Evolutionary conservation across 2,797 vertebrate genomes (phyloP), one percentile per base, ranked within the genome.

Genomic region (Spea hammondii): DNA sequence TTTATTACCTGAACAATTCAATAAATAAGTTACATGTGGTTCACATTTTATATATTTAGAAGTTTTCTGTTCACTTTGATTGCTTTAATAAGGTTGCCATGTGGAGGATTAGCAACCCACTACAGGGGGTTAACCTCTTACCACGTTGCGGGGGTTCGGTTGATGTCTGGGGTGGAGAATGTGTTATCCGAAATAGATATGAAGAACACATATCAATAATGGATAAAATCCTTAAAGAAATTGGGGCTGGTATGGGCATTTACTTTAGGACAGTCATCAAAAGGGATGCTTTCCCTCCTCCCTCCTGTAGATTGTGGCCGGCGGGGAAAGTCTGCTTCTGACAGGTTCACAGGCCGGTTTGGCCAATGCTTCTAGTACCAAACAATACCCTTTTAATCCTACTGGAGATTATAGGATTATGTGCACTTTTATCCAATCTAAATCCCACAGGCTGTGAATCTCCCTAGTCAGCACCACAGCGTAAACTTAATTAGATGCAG

Each of bases 361-460:
- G 55, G 55, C 75, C 32, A 65, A 65, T 1, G 57, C 48, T 70
- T 59, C 12, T 44, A 74, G 75, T 55, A 49, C 64, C 57, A 77
- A 78, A 82, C 71, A 82, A 82, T 70, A 74, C 44, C 44, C 55
- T 49, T 68, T 72, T 82, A 75, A 82, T 82, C 75, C 80, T 65
- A 65, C 45, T 46, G 53, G 59, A 78, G 80, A 73, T 82, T 82
- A 82, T 74, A 70, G 70, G 80, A 82, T 77, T 82, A 78, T 77
- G 45, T 77, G 65, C 45, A 55, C 55, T 74, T 49, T 74, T 82
- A 57, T 82, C 45, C 75, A 65, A 48, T 82, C 75, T 62, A 77
- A 82, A 78, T 66, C 47, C 80, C 80, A 77, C 78, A 74, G 65
- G 54, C 65, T 82, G 79, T 77, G 80, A 82, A 82, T 82, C 44